These are phyloP conservation scores for Gryon sp. DNA, from an alignment of 1,140 invertebrate species.

Conservation along the genomic window DNA sequence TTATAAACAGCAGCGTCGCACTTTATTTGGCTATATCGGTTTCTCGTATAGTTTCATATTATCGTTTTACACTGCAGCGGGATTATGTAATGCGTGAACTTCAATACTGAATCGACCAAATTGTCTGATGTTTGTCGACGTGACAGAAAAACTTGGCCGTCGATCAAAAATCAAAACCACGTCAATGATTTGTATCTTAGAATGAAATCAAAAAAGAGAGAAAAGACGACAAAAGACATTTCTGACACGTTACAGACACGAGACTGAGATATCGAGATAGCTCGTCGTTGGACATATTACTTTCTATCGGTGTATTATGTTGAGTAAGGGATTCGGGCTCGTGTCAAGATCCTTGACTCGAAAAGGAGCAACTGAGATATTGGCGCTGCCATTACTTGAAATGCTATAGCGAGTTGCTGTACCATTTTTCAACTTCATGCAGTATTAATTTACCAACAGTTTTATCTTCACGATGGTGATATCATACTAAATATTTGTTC, in stretches of 20 bases:
- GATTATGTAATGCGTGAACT: conserved; percentile 35
- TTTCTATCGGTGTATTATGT: conserved; percentile 60
- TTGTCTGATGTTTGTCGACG: conserved; percentile 20
- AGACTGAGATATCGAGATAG: conserved; percentile 47
- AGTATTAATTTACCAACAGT: conserved; percentile 40
- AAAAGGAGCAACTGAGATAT: conserved; percentile 50
- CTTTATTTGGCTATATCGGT: conserved; percentile 34
- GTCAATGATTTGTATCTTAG: conserved; percentile 66
- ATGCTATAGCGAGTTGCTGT: conserved; percentile 27
- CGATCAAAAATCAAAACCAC: conserved; percentile 60
- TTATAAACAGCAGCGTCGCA: conserved; percentile 22
- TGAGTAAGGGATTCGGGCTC: conserved; percentile 54
- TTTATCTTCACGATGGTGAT: conserved; percentile 5
- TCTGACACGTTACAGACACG: conserved; percentile 18
- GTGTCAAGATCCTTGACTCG: conserved; percentile 60
- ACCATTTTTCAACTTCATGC: conserved; percentile 11
- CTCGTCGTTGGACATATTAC: conserved; percentile 53
- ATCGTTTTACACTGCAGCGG: conserved; percentile 13
- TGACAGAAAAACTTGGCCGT: conserved; percentile 56
- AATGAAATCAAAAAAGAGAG: conserved; percentile 13
- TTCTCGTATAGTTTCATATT: conserved; percentile 20
- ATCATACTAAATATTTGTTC: conserved; percentile 6
- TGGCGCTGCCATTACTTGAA: conserved; percentile 28
- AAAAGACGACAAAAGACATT: conserved; percentile 8
- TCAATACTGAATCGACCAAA: conserved; percentile 40